phyloP scores from a whole-genome alignment of 2,797 vertebrate genomes.

The Bryconaethiops microstoma region DNA sequence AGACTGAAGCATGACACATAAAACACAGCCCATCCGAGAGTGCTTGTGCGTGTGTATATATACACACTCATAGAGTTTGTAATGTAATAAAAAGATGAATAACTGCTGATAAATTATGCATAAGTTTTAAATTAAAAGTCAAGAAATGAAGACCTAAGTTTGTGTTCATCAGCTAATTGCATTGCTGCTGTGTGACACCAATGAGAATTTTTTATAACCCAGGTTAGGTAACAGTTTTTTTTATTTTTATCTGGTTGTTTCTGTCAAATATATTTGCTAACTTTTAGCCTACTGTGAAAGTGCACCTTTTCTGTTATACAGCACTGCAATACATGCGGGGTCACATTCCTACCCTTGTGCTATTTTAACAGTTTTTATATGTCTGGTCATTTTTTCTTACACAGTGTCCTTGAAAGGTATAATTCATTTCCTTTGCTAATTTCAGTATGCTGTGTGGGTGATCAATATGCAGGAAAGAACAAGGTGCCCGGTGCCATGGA shows the following conservation, averaged over 20 bases:
- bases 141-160: too few relatives aligned
- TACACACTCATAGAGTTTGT: too few relatives aligned
- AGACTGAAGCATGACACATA: not conserved
- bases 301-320: not conserved
- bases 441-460: not conserved
- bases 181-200: not conserved
- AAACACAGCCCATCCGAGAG: not conserved
- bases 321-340: not conserved
- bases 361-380: conserved; percentile 4
- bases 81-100: too few relatives aligned
- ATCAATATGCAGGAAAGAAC: conserved; percentile 3
- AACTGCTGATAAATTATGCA: too few relatives aligned
- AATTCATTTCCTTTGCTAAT: conserved; percentile 12
- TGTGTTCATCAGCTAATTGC: not conserved
- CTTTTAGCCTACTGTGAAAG: not conserved
- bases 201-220: not conserved
- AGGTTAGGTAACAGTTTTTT: not conserved
- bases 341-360: conserved; percentile 1
- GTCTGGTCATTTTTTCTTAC: conserved; percentile 8
- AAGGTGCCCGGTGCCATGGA: conserved; percentile 11
- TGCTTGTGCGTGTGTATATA: not conserved
- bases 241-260: not conserved
- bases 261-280: not conserved
- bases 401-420: conserved; percentile 25
- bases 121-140: too few relatives aligned